These are phyloP conservation scores for Meloe dianella DNA, from an alignment of 2,888 invertebrate genomes.

Conservation along the genomic window DNA sequence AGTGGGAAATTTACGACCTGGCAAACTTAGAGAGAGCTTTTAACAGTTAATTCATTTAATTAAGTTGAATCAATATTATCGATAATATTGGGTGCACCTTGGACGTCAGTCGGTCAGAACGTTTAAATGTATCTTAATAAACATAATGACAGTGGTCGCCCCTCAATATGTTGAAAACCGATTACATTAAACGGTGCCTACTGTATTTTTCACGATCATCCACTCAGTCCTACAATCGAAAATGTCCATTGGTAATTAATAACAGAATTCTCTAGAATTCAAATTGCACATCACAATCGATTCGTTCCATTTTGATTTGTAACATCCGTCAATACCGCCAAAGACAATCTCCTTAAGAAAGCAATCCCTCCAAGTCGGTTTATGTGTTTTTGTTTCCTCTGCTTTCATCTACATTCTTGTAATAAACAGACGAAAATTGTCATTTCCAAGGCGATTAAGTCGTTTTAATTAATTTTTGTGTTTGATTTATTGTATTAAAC, in stretches of 20 bases:
- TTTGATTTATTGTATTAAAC: neutral
- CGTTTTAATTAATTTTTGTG: slow-evolving; percentile 16
- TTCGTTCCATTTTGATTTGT: slow-evolving; percentile 28
- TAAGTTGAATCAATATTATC: slow-evolving; percentile 22
- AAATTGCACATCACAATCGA: slow-evolving; percentile 18
- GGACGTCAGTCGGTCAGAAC: neutral
- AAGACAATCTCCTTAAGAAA: slow-evolving; percentile 17
- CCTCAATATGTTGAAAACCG: neutral
- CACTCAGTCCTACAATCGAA: neutral
- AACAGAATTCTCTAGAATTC: neutral
- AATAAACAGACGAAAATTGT: neutral
- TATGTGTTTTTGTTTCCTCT: neutral
- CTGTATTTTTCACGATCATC: too few species aligned
- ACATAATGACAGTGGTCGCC: neutral
- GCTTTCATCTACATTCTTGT: neutral
- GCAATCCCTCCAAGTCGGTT: slow-evolving; percentile 6
- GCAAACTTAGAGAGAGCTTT: slow-evolving; percentile 25
- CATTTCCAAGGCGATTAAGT: slow-evolving; percentile 18
- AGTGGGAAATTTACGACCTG: slow-evolving; percentile 33
- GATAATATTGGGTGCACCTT: slow-evolving; percentile 6
- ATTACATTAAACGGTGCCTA: neutral
- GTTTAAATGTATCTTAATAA: neutral
- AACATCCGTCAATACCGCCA: slow-evolving; percentile 38
- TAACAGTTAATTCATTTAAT: slow-evolving; percentile 28
- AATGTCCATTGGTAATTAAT: neutral